These are phyloP conservation scores for Diabrotica virgifera DNA, from an alignment of 1,140 invertebrate species.

Conservation along the genomic window DNA sequence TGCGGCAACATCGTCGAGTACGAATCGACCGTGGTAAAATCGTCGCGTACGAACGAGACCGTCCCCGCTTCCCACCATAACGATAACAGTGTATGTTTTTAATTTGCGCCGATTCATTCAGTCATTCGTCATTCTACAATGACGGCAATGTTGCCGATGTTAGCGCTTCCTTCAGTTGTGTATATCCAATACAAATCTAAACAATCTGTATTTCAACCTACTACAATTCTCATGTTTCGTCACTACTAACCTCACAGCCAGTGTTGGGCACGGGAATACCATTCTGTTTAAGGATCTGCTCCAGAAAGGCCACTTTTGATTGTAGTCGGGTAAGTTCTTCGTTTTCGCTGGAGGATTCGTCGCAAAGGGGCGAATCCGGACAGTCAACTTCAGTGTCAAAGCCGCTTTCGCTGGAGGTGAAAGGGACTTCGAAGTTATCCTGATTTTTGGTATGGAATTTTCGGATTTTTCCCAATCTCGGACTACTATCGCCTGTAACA, in stretches of 20 bases:
- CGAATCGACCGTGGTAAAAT: too few relatives aligned
- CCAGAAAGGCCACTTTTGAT: constrained; percentile 38
- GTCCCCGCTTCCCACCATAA: too few relatives aligned
- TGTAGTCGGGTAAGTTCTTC: constrained; percentile 36
- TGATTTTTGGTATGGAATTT: constrained; percentile 48
- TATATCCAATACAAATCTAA: constrained; percentile 3
- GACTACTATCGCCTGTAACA: constrained; percentile 49
- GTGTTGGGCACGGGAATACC: constrained; percentile 38
- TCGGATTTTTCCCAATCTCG: constrained; percentile 55
- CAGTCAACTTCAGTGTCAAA: constrained; percentile 47
- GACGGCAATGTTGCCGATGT: too few relatives aligned
- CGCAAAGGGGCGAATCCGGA: constrained; percentile 39
- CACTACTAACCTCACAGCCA: constrained; percentile 21
- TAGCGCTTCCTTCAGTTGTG: too few relatives aligned
- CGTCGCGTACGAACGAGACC: too few relatives aligned
- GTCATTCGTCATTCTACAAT: too few relatives aligned
- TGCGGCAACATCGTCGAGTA: too few relatives aligned
- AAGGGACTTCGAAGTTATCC: constrained; percentile 42
- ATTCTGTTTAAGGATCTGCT: constrained; percentile 41
- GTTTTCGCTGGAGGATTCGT: constrained; percentile 32
- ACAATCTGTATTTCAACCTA: neutral
- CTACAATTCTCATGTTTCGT: neutral
- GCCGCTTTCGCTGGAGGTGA: constrained; percentile 49
- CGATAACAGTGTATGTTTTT: too few relatives aligned
- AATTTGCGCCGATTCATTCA: too few relatives aligned